Percentiles rank a stretch among this genome's conserved stretches.
These are phyloP conservation scores for Archips xylosteana DNA, from an alignment of 2,888 invertebrate genomes.

Conservation along the genomic window DNA sequence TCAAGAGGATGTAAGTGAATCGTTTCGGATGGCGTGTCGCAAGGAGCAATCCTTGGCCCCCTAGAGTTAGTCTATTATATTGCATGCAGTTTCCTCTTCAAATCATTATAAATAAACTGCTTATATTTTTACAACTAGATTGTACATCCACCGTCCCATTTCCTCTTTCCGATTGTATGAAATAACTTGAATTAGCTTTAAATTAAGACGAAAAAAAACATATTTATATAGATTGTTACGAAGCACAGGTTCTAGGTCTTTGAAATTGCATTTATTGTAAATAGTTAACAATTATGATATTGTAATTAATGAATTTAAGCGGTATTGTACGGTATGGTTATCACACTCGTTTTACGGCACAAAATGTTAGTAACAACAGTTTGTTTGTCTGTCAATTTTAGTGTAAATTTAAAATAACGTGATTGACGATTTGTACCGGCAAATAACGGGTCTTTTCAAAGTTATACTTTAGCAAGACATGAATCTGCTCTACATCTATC, in stretches of 20 bases:
- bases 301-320: conserved; percentile 65
- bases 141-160: conserved; percentile 83
- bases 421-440: conserved; percentile 73
- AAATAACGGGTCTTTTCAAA: conserved; percentile 51
- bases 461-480: conserved; percentile 48
- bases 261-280: conserved; percentile 84
- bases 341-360: conserved; percentile 85
- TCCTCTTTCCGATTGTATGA: conserved; percentile 74
- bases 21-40: conserved; percentile 49
- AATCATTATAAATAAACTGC: conserved; percentile 60
- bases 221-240: conserved; percentile 85
- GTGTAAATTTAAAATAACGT: conserved; percentile 67
- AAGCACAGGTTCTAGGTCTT: conserved; percentile 84
- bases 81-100: conserved; percentile 62
- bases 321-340: conserved; percentile 76
- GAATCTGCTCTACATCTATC: no score
- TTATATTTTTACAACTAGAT: conserved; percentile 76
- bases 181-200: conserved; percentile 79
- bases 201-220: conserved; percentile 70
- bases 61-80: conserved; percentile 43
- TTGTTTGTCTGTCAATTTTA: conserved; percentile 84
- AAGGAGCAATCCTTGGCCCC: conserved; percentile 54
- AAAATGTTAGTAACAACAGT: conserved; percentile 80
- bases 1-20: conserved; percentile 30
- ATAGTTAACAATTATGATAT: conserved; percentile 75